These are phyloP conservation scores for Nephrotoma appendiculata DNA, from an alignment of 2,888 invertebrate species.

Conservation along the genomic window DNA sequence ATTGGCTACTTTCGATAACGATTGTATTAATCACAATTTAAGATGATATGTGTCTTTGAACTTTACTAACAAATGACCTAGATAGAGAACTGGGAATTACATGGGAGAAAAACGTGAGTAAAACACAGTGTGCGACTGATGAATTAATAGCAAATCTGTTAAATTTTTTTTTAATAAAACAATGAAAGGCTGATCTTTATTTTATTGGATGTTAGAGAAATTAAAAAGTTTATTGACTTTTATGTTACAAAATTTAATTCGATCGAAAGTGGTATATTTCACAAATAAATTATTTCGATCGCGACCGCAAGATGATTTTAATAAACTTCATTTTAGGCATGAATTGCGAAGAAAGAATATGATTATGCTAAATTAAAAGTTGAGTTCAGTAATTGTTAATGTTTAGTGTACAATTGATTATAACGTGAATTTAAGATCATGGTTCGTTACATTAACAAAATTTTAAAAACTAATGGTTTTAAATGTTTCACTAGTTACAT, in stretches of 20 bases:
- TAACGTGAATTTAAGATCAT: too few species aligned
- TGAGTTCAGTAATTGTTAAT: background rate
- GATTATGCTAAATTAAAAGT: background rate
- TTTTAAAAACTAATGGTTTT: too few species aligned
- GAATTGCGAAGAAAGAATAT: background rate
- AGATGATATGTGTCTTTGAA: too few species aligned
- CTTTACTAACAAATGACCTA: background rate
- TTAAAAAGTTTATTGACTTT: background rate
- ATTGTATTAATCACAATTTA: too few species aligned
- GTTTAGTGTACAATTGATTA: too few species aligned
- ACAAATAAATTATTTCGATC: background rate
- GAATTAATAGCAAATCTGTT: background rate
- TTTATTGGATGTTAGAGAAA: background rate
- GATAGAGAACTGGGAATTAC: background rate
- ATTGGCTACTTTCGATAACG: background rate
- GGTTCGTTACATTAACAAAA: too few species aligned
- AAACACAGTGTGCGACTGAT: background rate
- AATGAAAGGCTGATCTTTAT: too few species aligned
- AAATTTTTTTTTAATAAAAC: background rate
- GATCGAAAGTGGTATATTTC: background rate
- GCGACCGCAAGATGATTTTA: background rate
- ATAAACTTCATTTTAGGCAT: background rate
- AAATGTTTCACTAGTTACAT: too few species aligned
- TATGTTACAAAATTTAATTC: background rate
- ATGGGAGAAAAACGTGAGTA: background rate